phyloP scores from a whole-genome alignment of 2,888 invertebrate species.

The Platycheirus albimanus region DNA sequence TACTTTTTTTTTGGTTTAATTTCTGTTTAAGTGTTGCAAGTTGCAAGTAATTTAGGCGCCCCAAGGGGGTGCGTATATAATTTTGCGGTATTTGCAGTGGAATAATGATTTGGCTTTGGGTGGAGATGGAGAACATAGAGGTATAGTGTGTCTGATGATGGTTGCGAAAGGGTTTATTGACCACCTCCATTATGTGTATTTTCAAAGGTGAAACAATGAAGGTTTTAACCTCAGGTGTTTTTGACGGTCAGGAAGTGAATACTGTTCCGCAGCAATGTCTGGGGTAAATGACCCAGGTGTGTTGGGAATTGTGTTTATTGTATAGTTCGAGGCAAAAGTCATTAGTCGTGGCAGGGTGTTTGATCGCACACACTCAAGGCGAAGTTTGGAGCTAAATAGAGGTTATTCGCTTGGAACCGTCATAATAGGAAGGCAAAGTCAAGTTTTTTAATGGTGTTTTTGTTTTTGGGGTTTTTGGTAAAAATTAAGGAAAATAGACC shows the following conservation, averaged over 20 bases:
- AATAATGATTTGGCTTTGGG: slow-evolving; percentile 17
- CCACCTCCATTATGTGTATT: too few relatives aligned
- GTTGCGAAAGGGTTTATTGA: slow-evolving; percentile 46
- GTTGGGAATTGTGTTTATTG: neutral
- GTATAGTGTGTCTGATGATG: neutral
- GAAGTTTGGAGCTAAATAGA: too few relatives aligned
- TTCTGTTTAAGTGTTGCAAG: slow-evolving; percentile 13
- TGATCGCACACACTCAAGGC: too few relatives aligned
- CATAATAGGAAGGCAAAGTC: too few relatives aligned
- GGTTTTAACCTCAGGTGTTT: slow-evolving; percentile 19
- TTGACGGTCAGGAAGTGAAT: slow-evolving; percentile 47
- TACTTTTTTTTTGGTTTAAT: slow-evolving; percentile 12
- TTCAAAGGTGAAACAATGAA: slow-evolving; percentile 23
- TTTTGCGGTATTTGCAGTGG: slow-evolving; percentile 36
- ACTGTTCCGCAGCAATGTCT: slow-evolving; percentile 32
- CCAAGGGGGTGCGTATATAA: slow-evolving; percentile 55
- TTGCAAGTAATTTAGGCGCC: slow-evolving; percentile 52
- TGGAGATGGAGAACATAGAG: too few relatives aligned
- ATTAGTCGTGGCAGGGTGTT: neutral
- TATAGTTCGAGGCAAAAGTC: neutral
- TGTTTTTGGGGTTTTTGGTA: too few relatives aligned
- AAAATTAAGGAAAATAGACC: too few relatives aligned
- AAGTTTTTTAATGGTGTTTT: too few relatives aligned
- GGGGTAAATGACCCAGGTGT: slow-evolving; percentile 9
- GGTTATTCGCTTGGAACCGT: too few relatives aligned